Evolutionary conservation across 2,113 vertebrate species (phyloP).

Genomic region (Urocolius indicus): DNA sequence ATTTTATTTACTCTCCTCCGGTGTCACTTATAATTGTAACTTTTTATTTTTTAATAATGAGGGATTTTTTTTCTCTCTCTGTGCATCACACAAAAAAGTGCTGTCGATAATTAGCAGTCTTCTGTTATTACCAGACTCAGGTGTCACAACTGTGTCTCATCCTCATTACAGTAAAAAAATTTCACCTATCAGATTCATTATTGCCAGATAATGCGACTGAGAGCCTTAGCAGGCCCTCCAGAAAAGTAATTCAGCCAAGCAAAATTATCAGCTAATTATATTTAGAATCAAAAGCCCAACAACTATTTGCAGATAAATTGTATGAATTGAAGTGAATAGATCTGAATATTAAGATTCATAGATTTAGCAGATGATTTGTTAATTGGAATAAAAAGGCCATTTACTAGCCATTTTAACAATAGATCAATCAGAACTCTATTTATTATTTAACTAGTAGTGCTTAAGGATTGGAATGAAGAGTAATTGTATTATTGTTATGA

Average conservation of each 20-base stretch:
- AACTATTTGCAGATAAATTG: constrained; percentile 97
- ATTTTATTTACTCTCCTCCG: constrained; percentile 93
- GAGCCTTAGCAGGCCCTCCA: constrained; percentile 86
- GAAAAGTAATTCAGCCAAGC: constrained; percentile 91
- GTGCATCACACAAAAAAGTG: constrained; percentile 85
- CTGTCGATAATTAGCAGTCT: constrained; percentile 88
- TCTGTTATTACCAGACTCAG: constrained; percentile 88
- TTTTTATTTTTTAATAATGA: constrained; percentile 90
- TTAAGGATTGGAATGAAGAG: constrained; percentile 75
- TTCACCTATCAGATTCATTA: constrained; percentile 90
- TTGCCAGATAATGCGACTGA: constrained; percentile 89
- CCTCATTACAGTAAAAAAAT: constrained; percentile 89
- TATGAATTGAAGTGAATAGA: constrained; percentile 97
- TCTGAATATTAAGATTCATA: constrained; percentile 99
- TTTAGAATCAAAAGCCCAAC: constrained; percentile 95
- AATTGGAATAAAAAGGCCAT: constrained; percentile 98
- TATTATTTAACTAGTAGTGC: constrained; percentile 86
- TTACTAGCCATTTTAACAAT: constrained; percentile 97
- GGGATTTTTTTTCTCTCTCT: constrained; percentile 81
- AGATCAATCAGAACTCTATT: constrained; percentile 97
- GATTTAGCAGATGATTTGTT: constrained; percentile 99
- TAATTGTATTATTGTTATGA: constrained; percentile 68
- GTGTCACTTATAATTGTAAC: constrained; percentile 89
- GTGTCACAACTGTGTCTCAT: constrained; percentile 89
- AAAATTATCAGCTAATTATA: constrained; percentile 90